These are phyloP conservation scores for Ara ararauna DNA, from an alignment of 2,797 vertebrate species.

Conservation along the genomic window DNA sequence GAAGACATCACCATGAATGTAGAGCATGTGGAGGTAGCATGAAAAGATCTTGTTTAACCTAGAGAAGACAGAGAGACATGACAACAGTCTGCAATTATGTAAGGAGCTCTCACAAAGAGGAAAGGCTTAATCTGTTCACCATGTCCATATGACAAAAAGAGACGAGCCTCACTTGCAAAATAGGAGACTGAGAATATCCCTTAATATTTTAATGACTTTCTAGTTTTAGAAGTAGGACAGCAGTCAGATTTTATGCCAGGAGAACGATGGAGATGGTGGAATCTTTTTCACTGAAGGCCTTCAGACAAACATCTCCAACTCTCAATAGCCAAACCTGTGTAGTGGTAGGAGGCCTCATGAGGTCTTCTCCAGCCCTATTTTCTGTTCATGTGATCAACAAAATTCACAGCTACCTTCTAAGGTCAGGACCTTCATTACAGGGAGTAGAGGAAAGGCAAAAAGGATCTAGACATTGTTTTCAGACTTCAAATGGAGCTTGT, in stretches of 20 bases:
- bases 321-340: neutral
- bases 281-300: neutral
- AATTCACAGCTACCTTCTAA: neutral
- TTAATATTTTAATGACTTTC: neutral
- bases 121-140: neutral
- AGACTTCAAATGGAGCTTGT: neutral
- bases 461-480: neutral
- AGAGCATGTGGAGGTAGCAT: neutral
- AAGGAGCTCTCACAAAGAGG: neutral
- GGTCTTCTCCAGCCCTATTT: neutral
- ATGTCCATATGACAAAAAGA: neutral
- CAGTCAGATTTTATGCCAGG: neutral
- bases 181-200: neutral
- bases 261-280: neutral
- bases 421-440: neutral
- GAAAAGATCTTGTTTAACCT: neutral
- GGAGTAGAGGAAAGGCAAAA: neutral
- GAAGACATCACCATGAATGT: neutral
- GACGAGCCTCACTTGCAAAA: neutral
- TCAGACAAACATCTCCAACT: neutral
- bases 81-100: neutral
- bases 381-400: neutral
- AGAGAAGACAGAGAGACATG: neutral
- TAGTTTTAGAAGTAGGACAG: neutral
- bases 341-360: neutral